Percentiles rank a stretch among this genome's conserved stretches.
phyloP scores from a whole-genome alignment of 2,113 vertebrate genomes.

The Rattus norvegicus region DNA sequence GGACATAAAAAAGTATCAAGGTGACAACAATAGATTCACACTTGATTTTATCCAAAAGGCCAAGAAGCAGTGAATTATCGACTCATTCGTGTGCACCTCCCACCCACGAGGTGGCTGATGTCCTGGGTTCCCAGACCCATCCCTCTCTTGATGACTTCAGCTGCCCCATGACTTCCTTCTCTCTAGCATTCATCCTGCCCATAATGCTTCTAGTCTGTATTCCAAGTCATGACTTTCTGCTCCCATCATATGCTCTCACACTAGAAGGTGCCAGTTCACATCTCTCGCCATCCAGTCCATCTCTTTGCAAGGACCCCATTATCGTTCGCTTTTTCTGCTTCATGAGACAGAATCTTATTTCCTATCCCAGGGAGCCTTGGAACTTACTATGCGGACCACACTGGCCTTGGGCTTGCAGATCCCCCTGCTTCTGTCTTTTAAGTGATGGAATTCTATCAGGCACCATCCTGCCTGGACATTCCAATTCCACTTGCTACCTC shows the following conservation, averaged over 20 bases:
- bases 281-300: not conserved
- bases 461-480: not conserved
- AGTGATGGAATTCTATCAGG: not conserved
- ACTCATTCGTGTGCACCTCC: not conserved
- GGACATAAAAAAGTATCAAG: not conserved
- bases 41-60: not conserved
- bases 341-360: not conserved
- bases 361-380: not conserved
- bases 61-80: not conserved
- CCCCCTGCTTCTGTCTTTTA: not conserved
- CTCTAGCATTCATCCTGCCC: not conserved
- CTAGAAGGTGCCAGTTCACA: not conserved
- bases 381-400: not conserved
- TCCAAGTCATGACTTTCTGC: not conserved
- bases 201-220: not conserved
- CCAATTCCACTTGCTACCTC: not conserved
- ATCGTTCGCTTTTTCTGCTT: not conserved
- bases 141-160: not conserved
- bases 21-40: not conserved
- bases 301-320: not conserved
- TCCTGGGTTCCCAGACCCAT: too few species aligned
- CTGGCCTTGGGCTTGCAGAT: not conserved
- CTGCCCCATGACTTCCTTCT: not conserved
- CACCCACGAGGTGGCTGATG: not conserved
- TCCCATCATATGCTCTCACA: not conserved